These are phyloP conservation scores for Diarsia mendica DNA, from an alignment of 2,888 invertebrate species.

Conservation along the genomic window DNA sequence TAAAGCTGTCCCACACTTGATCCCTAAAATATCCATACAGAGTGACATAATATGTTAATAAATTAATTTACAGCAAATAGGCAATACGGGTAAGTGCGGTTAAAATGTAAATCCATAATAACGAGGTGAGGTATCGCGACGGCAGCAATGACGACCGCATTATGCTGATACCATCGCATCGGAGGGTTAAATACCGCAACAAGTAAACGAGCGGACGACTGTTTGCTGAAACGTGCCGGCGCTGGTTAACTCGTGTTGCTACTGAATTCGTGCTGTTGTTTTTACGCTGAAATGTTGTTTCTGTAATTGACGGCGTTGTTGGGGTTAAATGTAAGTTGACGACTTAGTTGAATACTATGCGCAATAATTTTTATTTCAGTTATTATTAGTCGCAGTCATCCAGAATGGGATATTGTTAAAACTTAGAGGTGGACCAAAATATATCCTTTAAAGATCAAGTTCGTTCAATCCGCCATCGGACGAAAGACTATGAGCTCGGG, in stretches of 20 bases:
- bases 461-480: background rate
- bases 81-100: constrained; percentile 77
- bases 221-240: constrained; percentile 71
- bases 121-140: constrained; percentile 81
- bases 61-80: constrained; percentile 81
- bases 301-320: constrained; percentile 31
- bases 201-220: constrained; percentile 83
- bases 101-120: constrained; percentile 86
- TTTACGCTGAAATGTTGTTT: constrained; percentile 38
- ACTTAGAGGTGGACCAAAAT: background rate
- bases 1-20: constrained; percentile 5
- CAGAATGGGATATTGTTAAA: background rate
- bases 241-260: constrained; percentile 55
- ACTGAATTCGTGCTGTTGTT: constrained; percentile 49
- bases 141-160: constrained; percentile 84
- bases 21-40: constrained; percentile 36
- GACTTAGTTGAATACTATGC: background rate
- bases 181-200: constrained; percentile 87
- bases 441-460: background rate
- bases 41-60: constrained; percentile 44
- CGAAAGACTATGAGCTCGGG: background rate
- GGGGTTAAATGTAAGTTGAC: background rate
- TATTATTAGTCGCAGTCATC: background rate
- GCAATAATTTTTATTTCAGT: background rate
- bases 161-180: constrained; percentile 87